phyloP scores from a whole-genome alignment of 2,113 vertebrate genomes.

The Platycercus adscitus region DNA sequence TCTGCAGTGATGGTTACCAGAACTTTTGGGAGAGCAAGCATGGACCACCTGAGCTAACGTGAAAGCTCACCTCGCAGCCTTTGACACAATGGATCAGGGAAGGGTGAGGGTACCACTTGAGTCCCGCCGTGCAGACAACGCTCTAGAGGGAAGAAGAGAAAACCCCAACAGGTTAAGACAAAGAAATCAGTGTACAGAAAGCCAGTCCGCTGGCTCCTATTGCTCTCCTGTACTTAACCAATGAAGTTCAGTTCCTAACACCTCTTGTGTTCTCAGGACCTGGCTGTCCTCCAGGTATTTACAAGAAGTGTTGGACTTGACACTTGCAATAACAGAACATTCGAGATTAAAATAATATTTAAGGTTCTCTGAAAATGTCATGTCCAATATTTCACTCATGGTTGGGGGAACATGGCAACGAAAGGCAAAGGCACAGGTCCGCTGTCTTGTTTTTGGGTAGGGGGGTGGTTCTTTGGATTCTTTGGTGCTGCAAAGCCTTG shows the following conservation, averaged over 20 bases:
- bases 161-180: constrained; percentile 1
- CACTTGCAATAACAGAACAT: constrained; percentile 69
- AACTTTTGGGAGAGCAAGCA: not conserved
- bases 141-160: constrained; percentile 76
- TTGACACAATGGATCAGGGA: constrained; percentile 93
- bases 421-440: constrained; percentile 17
- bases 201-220: not conserved
- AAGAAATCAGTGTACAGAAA: constrained; percentile 51
- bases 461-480: not conserved
- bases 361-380: constrained; percentile 44
- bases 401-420: not conserved
- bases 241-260: constrained; percentile 56
- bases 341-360: constrained; percentile 74
- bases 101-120: constrained; percentile 95
- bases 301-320: constrained; percentile 61
- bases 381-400: constrained; percentile 57
- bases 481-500: not conserved
- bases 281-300: constrained; percentile 67
- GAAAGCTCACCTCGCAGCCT: constrained; percentile 90
- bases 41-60: not conserved
- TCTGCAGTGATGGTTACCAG: not conserved
- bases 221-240: constrained; percentile 33
- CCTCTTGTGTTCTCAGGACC: constrained; percentile 51
- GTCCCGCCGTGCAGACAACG: constrained; percentile 91
- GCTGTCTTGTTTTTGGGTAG: not conserved